A percentile compares a stretch with the other conserved stretches of the same genome.
Conservation (phyloP, 2,888 invertebrate species). For the Ditula angustiorana region DNA sequence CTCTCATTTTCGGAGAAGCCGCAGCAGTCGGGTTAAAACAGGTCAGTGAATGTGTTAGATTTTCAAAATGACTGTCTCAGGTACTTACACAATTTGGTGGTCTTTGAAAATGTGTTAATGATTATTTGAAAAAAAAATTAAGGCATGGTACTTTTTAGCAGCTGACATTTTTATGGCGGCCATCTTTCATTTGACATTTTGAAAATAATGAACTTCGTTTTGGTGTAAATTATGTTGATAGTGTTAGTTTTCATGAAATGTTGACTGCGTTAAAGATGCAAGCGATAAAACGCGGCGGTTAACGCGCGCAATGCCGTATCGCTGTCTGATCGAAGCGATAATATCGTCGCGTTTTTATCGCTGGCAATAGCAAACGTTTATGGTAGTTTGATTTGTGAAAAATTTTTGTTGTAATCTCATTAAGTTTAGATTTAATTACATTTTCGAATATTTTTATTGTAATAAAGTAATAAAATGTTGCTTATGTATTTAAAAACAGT, state of each 20-base stretch:
- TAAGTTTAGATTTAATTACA: background rate
- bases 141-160: no score
- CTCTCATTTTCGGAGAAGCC: no score
- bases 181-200: background rate
- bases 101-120: no score
- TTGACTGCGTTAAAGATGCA: no score
- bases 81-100: no score
- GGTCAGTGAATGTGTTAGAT: no score
- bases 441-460: background rate
- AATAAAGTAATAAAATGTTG: background rate
- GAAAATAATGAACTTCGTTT: background rate
- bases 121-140: no score
- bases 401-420: background rate
- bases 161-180: background rate
- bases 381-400: background rate
- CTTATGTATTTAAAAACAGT: background rate
- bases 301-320: no score
- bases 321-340: no score
- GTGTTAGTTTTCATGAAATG: background rate
- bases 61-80: no score
- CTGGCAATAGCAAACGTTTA: background rate
- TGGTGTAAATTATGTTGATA: background rate
- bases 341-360: background rate
- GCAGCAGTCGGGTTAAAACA: no score
- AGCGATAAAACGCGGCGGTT: no score